phyloP scores from a whole-genome alignment of 2,888 invertebrate genomes.

The Blera fallax region DNA sequence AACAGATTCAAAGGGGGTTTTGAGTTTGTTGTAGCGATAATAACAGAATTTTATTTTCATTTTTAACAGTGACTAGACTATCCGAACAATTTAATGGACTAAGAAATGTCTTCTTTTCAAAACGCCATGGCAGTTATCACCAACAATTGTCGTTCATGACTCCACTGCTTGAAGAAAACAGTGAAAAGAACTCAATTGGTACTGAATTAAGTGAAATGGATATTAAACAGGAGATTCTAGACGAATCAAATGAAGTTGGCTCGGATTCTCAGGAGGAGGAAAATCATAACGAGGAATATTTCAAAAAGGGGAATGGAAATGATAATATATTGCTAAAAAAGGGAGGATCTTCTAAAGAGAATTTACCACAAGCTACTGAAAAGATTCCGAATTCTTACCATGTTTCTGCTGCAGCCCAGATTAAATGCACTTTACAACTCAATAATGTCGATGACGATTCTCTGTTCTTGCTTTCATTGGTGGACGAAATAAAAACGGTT shows the following conservation, averaged over 20 bases:
- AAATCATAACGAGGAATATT: neutral
- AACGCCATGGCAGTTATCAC: neutral
- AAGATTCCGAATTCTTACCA: too few species aligned
- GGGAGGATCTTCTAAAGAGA: neutral
- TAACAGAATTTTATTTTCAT: neutral
- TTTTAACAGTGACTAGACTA: neutral
- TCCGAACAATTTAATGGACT: neutral
- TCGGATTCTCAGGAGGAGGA: neutral
- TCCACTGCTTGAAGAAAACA: neutral
- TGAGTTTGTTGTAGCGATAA: neutral
- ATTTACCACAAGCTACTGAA: neutral
- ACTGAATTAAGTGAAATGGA: neutral
- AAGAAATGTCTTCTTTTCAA: neutral
- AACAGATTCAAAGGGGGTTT: neutral
- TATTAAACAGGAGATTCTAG: neutral
- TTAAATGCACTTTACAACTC: neutral
- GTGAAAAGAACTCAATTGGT: neutral
- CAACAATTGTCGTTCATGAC: neutral
- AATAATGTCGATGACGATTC: neutral
- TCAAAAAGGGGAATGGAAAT: neutral
- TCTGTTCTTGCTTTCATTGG: slow-evolving; percentile 14
- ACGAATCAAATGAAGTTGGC: neutral
- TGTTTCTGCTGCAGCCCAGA: neutral
- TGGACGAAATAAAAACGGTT: neutral
- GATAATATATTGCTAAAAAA: neutral